Percentiles rank a stretch among this genome's conserved stretches.
These are phyloP conservation scores for Thera britannica DNA, from an alignment of 2,888 invertebrate species.

Conservation along the genomic window DNA sequence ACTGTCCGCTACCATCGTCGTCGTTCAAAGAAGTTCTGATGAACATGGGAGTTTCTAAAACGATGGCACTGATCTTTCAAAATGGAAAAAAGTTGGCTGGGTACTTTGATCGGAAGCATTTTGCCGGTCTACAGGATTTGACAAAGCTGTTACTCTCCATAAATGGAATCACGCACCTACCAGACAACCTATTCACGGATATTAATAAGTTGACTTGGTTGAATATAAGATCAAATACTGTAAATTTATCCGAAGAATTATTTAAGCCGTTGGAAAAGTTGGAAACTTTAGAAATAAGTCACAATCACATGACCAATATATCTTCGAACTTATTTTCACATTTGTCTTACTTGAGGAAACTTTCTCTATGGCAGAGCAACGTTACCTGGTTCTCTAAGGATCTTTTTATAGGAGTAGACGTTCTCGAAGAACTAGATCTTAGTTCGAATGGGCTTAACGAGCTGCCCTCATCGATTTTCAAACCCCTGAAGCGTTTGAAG, in stretches of 20 bases:
- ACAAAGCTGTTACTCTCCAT: constrained; percentile 85
- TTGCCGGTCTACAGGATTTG: constrained; percentile 82
- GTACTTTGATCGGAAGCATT: constrained; percentile 84
- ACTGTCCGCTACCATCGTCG: constrained; percentile 81
- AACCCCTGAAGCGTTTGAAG: constrained; percentile 85
- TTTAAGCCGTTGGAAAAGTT: constrained; percentile 84
- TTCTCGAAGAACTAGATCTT: constrained; percentile 88
- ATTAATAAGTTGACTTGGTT: constrained; percentile 86
- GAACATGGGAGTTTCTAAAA: constrained; percentile 75
- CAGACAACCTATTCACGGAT: constrained; percentile 86
- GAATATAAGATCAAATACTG: constrained; percentile 86
- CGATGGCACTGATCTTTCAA: constrained; percentile 83
- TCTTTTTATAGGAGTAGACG: constrained; percentile 86
- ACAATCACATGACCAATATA: constrained; percentile 87
- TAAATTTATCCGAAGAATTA: constrained; percentile 83
- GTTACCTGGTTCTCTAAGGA: constrained; percentile 86
- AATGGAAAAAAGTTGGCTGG: constrained; percentile 81
- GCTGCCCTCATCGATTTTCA: constrained; percentile 86
- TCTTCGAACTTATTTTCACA: constrained; percentile 86
- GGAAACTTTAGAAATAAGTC: constrained; percentile 86
- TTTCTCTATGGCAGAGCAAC: constrained; percentile 89
- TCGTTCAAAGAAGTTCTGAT: constrained; percentile 79
- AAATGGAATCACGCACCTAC: constrained; percentile 86
- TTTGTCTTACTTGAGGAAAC: constrained; percentile 83
- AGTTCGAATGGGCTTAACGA: constrained; percentile 87